Evolutionary conservation across 2,888 invertebrate genomes (phyloP).

Genomic region (Agrotis clavis): DNA sequence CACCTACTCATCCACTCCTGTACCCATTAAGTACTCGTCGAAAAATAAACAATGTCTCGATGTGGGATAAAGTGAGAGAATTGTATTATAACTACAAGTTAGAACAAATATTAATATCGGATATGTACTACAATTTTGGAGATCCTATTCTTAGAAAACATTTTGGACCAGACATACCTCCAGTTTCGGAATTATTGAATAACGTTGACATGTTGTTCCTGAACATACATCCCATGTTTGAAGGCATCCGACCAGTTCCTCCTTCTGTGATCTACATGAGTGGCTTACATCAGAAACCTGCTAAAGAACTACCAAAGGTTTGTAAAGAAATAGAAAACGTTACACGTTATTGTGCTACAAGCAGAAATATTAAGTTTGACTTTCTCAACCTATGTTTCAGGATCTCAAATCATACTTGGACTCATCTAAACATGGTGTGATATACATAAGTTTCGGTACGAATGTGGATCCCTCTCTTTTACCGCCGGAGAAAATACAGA

Average conservation of each 20-base stretch:
- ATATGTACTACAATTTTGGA: background rate
- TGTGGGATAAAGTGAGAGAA: conserved; percentile 69
- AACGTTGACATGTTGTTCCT: conserved; percentile 72
- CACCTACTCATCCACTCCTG: conserved; percentile 68
- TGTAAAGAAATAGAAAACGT: background rate
- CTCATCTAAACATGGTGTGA: conserved; percentile 74
- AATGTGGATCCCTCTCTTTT: conserved; percentile 64
- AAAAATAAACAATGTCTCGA: conserved; percentile 62
- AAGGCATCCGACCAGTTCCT: conserved; percentile 68
- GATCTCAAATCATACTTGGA: conserved; percentile 76
- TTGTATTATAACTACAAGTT: conserved; percentile 51
- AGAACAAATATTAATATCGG: background rate
- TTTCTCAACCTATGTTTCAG: conserved; percentile 61
- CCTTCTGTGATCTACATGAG: conserved; percentile 64
- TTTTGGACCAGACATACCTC: conserved; percentile 65
- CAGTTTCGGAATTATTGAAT: conserved; percentile 57
- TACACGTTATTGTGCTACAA: too few species aligned
- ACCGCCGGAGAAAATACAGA: too few species aligned
- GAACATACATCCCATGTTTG: conserved; percentile 70
- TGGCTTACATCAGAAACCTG: conserved; percentile 38
- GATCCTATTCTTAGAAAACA: conserved; percentile 36
- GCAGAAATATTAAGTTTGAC: background rate
- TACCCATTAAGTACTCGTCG: conserved; percentile 58
- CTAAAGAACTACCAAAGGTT: conserved; percentile 67
- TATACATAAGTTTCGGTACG: conserved; percentile 80